A percentile compares a stretch with the other conserved stretches of the same genome.
These are phyloP conservation scores for Sclerurus mexicanus DNA, from an alignment of 2,113 vertebrate genomes.

Conservation along the genomic window DNA sequence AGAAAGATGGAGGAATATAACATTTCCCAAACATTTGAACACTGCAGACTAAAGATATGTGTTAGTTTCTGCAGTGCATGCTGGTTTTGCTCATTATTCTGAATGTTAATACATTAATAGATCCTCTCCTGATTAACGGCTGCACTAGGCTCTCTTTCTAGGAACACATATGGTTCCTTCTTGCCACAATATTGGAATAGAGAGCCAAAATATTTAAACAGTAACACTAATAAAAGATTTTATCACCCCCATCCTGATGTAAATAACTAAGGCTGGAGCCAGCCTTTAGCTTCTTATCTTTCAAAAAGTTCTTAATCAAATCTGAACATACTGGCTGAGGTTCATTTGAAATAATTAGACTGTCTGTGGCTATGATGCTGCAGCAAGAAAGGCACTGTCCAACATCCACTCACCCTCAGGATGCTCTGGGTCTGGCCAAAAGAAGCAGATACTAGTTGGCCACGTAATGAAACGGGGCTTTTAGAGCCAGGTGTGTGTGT, in stretches of 20 bases:
- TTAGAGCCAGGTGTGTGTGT: not conserved
- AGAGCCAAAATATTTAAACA: slow-evolving; percentile 61
- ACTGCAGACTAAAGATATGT: not conserved
- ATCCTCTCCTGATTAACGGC: slow-evolving; percentile 43
- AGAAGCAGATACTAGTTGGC: not conserved
- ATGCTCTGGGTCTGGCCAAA: not conserved
- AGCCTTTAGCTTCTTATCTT: slow-evolving; percentile 4
- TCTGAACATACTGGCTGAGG: not conserved
- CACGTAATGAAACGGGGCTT: rapidly evolving
- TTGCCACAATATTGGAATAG: slow-evolving; percentile 56
- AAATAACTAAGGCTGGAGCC: slow-evolving; percentile 46
- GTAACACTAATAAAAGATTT: slow-evolving; percentile 35
- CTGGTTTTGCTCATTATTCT: slow-evolving; percentile 29
- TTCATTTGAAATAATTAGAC: not conserved
- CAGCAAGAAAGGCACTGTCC: not conserved
- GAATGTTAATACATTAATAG: slow-evolving; percentile 54
- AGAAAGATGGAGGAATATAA: slow-evolving; percentile 17
- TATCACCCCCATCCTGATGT: not conserved
- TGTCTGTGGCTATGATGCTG: not conserved
- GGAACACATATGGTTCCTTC: slow-evolving; percentile 55
- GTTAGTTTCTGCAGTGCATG: not conserved
- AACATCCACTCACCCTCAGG: not conserved
- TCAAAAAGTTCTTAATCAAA: slow-evolving; percentile 27
- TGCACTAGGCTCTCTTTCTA: slow-evolving; percentile 36
- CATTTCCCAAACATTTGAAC: slow-evolving; percentile 48